These are phyloP conservation scores for Lepidocyrtoides sp. DNA, from an alignment of 2,888 invertebrate species.

Conservation along the genomic window DNA sequence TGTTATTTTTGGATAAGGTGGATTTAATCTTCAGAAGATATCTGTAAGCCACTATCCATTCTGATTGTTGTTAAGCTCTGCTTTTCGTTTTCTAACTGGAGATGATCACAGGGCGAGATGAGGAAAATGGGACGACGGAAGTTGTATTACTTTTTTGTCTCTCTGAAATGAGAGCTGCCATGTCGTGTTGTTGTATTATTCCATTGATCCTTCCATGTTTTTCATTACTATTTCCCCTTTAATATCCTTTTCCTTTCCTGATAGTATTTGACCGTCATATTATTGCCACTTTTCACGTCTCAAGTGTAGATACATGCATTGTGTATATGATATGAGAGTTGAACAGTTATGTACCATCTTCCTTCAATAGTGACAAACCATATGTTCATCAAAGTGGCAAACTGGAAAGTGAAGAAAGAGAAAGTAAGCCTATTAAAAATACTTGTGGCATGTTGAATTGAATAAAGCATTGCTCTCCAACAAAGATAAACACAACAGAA, in stretches of 20 bases:
- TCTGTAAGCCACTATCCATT: not conserved
- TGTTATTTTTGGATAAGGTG: not conserved
- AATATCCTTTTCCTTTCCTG: not conserved
- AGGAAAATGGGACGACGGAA: constrained; percentile 70
- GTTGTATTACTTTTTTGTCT: constrained; percentile 56
- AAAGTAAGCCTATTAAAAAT: no score
- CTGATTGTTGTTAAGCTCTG: constrained; percentile 33
- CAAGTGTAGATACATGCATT: not conserved
- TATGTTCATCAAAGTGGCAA: no score
- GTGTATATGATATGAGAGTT: not conserved
- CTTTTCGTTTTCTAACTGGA: not conserved
- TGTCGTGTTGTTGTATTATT: constrained; percentile 17
- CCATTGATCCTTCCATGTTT: constrained; percentile 39
- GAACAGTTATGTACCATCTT: not conserved
- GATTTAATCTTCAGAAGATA: no score
- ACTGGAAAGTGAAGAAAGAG: not conserved
- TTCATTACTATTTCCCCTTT: not conserved
- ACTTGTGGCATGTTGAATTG: no score
- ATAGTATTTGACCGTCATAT: not conserved
- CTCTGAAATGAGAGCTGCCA: constrained; percentile 42
- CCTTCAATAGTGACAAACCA: no score
- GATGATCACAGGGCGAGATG: constrained; percentile 62
- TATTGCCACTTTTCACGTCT: not conserved
- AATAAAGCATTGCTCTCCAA: not conserved
- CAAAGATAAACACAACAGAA: not conserved